phyloP scores from a whole-genome alignment of 1,140 invertebrate genomes.

The Streblospio benedicti region DNA sequence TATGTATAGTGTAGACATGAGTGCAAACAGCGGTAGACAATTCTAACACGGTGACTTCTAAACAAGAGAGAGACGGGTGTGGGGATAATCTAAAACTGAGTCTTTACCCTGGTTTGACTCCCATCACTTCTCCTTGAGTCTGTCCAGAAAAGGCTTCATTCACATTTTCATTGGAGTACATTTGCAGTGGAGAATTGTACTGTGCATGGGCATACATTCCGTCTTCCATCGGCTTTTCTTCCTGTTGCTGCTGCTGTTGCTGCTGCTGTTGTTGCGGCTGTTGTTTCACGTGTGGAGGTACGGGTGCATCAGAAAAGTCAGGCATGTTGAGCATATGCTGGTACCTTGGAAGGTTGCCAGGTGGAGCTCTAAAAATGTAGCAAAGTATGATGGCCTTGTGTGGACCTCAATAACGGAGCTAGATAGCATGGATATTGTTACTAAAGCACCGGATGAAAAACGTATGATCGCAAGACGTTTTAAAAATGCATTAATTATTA shows the following conservation, averaged over 20 bases:
- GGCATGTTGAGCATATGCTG: constrained; percentile 15
- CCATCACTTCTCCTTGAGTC: constrained; percentile 17
- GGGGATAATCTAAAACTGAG: too few species aligned
- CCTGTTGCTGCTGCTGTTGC: constrained; percentile 22
- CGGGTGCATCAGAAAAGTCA: constrained; percentile 11
- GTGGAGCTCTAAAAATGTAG: neutral
- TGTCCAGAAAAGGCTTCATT: constrained; percentile 20
- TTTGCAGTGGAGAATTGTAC: constrained; percentile 16
- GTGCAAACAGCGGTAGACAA: too few species aligned
- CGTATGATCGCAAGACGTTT: too few species aligned
- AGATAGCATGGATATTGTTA: too few species aligned
- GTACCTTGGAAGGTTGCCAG: constrained; percentile 1
- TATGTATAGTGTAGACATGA: too few species aligned
- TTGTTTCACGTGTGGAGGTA: constrained; percentile 25
- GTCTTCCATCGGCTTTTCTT: neutral
- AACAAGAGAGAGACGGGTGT: too few species aligned
- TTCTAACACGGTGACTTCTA: too few species aligned
- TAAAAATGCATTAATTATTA: too few species aligned
- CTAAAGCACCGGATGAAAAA: too few species aligned
- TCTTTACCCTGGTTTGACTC: too few species aligned
- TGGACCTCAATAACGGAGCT: too few species aligned
- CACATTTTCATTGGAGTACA: constrained; percentile 27
- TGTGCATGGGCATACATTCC: constrained; percentile 8
- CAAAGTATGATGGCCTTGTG: neutral
- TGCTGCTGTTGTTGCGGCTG: constrained; percentile 13